These are phyloP conservation scores for Cichladusa arquata DNA, from an alignment of 2,113 vertebrate genomes.

Conservation along the genomic window DNA sequence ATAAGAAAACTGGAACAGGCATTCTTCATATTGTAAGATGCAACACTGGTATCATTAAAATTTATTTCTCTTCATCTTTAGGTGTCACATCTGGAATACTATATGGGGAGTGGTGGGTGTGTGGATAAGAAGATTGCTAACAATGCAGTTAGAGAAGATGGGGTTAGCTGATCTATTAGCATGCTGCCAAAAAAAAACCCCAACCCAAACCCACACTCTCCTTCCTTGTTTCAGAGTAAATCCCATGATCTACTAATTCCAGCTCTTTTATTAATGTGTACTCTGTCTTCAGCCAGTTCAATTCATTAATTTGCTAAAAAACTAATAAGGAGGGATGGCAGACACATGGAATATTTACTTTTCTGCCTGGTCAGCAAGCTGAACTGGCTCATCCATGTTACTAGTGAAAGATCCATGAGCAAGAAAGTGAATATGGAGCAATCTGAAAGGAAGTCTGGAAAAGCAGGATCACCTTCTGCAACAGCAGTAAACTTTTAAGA, in stretches of 20 bases:
- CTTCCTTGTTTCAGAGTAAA: not conserved
- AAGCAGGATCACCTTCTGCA: not conserved
- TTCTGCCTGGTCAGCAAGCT: not conserved
- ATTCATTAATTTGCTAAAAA: not conserved
- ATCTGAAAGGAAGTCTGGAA: not conserved
- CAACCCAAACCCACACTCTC: not conserved
- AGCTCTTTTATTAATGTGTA: not conserved
- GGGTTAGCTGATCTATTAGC: not conserved
- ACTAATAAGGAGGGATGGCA: rapidly evolving
- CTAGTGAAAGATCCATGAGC: not conserved
- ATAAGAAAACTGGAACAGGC: not conserved
- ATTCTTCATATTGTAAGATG: not conserved
- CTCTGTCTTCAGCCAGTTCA: not conserved
- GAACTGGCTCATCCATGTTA: not conserved
- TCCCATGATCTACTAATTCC: not conserved
- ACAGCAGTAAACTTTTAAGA: not conserved
- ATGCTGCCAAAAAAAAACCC: not conserved
- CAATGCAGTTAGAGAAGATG: not conserved
- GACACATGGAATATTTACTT: not conserved
- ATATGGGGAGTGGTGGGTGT: not conserved
- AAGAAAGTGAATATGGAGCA: not conserved
- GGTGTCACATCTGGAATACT: not conserved
- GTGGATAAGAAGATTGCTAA: not conserved
- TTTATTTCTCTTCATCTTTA: not conserved
- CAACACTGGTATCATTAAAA: not conserved